Percentiles rank a stretch among this genome's conserved stretches.
Conservation (phyloP, 2,797 vertebrate genomes). For the Bradypodion ventrale region DNA sequence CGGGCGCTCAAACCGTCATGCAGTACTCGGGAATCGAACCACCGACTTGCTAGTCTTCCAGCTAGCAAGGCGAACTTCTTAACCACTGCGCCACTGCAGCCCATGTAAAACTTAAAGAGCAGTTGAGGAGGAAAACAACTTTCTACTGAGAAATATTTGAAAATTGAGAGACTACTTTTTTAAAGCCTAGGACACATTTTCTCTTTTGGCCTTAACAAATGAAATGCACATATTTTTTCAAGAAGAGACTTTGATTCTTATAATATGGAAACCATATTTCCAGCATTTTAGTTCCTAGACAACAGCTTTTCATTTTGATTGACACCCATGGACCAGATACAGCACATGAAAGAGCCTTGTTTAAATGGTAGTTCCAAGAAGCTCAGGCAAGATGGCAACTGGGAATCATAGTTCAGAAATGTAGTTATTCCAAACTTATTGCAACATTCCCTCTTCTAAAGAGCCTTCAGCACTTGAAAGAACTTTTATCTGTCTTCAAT, state of each 20-base stretch:
- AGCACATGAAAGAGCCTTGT: neutral
- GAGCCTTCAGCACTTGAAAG: neutral
- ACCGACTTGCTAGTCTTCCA: no score
- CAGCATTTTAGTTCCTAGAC: neutral
- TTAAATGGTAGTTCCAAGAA: neutral
- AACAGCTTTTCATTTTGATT: neutral
- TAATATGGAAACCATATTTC: neutral
- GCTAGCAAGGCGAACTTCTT: no score
- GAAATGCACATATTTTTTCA: neutral
- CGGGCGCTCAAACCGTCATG: no score
- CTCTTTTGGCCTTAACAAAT: neutral
- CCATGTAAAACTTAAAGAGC: neutral
- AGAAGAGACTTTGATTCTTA: neutral
- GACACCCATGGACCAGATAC: neutral
- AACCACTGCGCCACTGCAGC: no score
- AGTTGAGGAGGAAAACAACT: neutral
- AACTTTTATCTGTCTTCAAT: neutral
- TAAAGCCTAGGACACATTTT: neutral
- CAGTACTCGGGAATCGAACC: no score
- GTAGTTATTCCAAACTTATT: no score
- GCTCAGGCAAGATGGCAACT: neutral
- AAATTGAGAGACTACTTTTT: constrained; percentile 5
- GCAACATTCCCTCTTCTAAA: neutral
- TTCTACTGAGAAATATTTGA: neutral
- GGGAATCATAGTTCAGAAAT: no score